Percentiles rank a stretch among this genome's conserved stretches.
Evolutionary conservation across 2,797 vertebrate genomes (phyloP).

Genomic region (Buphagus erythrorhynchus): DNA sequence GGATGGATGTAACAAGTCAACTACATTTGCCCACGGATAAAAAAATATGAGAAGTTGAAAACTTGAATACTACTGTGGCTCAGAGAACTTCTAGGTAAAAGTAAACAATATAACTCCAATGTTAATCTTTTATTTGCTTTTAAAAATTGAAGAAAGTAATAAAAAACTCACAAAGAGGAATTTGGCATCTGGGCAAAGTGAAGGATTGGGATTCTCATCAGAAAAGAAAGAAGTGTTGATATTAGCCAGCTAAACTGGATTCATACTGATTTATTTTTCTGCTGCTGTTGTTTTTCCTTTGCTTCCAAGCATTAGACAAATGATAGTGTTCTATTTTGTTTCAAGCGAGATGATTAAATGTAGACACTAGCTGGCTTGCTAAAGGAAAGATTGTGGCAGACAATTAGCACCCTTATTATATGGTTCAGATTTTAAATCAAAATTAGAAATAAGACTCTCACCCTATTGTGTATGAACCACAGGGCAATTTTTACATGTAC

Average conservation of each 20-base stretch:
- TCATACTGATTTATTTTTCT: slow-evolving; percentile 18
- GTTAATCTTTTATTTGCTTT: slow-evolving; percentile 72
- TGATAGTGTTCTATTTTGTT: slow-evolving; percentile 45
- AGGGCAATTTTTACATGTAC: slow-evolving; percentile 42
- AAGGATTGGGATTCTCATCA: slow-evolving; percentile 16
- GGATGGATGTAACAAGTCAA: slow-evolving; percentile 31
- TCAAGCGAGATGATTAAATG: slow-evolving; percentile 9
- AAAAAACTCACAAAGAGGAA: slow-evolving; percentile 43
- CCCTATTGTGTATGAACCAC: slow-evolving; percentile 7
- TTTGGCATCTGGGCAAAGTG: neutral
- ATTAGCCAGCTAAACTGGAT: neutral
- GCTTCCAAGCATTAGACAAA: slow-evolving; percentile 32
- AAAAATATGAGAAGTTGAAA: slow-evolving; percentile 40
- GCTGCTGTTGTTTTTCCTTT: slow-evolving; percentile 3
- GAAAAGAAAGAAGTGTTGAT: slow-evolving; percentile 42
- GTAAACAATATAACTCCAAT: slow-evolving; percentile 51
- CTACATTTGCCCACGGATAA: neutral
- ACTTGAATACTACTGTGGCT: slow-evolving; percentile 39
- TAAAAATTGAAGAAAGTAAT: slow-evolving; percentile 46
- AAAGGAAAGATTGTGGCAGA: slow-evolving; percentile 1
- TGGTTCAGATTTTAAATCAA: slow-evolving; percentile 52
- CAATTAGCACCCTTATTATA: slow-evolving; percentile 31
- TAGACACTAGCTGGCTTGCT: neutral
- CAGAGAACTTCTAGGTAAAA: slow-evolving; percentile 63
- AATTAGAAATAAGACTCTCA: slow-evolving; percentile 50